Percentiles rank a stretch among this genome's conserved stretches.
phyloP scores from a whole-genome alignment of 2,113 vertebrate genomes.

The Synchiropus splendidus region DNA sequence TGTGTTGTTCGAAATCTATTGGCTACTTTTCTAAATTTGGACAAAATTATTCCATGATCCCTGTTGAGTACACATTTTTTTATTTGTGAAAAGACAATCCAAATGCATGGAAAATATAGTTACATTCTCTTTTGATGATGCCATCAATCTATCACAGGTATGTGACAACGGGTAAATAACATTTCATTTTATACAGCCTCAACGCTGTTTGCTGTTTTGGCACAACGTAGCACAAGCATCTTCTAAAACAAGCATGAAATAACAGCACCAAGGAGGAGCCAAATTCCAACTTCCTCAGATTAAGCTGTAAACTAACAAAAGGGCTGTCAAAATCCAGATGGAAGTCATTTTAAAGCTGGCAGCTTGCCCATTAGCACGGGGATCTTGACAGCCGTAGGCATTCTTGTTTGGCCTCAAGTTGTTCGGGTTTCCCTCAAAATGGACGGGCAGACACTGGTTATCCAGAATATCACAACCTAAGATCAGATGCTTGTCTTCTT shows the following conservation, averaged over 20 bases:
- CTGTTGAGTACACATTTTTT: too few species aligned
- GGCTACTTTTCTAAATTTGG: too few species aligned
- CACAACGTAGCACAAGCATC: neutral
- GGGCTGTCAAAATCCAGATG: conserved; percentile 17
- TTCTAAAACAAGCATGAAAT: neutral
- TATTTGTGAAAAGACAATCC: too few species aligned
- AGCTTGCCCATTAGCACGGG: neutral
- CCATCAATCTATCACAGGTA: too few species aligned
- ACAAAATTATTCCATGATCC: too few species aligned
- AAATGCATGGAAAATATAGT: too few species aligned
- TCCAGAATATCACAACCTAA: conserved; percentile 58
- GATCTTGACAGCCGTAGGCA: conserved; percentile 40
- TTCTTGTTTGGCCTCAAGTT: conserved; percentile 35
- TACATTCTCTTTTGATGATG: too few species aligned
- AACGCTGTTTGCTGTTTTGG: too few species aligned
- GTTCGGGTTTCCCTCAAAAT: conserved; percentile 60
- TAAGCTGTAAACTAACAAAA: neutral
- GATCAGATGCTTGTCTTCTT: conserved; percentile 64
- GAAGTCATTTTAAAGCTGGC: conserved; percentile 2
- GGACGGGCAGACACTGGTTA: conserved; percentile 59
- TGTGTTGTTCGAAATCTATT: too few species aligned
- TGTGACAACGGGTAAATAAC: too few species aligned
- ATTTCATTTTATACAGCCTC: too few species aligned
- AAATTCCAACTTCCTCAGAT: neutral
- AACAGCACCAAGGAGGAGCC: too few species aligned